Evolutionary conservation across 2,888 invertebrate genomes (phyloP).

Genomic region (Heliconius charithonia): DNA sequence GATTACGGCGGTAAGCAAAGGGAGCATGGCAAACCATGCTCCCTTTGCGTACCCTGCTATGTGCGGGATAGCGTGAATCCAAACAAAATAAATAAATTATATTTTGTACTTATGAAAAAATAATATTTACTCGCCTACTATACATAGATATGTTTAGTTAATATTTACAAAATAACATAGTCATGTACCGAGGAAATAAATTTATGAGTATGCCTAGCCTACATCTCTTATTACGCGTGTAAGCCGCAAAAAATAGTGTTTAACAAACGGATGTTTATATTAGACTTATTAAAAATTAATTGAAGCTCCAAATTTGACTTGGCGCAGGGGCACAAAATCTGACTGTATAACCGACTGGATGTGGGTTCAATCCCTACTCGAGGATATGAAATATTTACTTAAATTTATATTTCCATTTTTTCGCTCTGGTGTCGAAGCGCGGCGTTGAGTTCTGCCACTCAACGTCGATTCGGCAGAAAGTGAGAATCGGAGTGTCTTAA

Average conservation of each 20-base stretch:
- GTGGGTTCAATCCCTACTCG: too few species aligned
- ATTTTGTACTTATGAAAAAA: background rate
- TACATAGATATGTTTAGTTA: background rate
- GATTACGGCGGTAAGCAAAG: too few species aligned
- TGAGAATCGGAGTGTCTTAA: too few species aligned
- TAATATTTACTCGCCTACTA: background rate
- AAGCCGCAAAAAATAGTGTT: background rate
- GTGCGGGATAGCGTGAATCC: background rate
- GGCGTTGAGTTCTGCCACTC: too few species aligned
- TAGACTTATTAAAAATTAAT: background rate
- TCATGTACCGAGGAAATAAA: constrained; percentile 4
- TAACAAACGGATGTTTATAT: background rate
- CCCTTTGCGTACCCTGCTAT: background rate
- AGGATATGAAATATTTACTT: too few species aligned
- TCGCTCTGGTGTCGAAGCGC: too few species aligned
- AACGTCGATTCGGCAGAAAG: too few species aligned
- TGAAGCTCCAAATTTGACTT: too few species aligned
- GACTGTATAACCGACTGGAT: too few species aligned
- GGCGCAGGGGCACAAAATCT: too few species aligned
- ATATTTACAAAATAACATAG: background rate
- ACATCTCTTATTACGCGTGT: constrained; percentile 10
- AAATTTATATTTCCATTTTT: too few species aligned
- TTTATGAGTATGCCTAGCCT: background rate
- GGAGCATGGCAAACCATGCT: too few species aligned
- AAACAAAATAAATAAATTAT: background rate